Percentiles rank a stretch among this genome's conserved stretches.
Conservation (phyloP, 2,888 invertebrate genomes). For the Gari tellinella region DNA sequence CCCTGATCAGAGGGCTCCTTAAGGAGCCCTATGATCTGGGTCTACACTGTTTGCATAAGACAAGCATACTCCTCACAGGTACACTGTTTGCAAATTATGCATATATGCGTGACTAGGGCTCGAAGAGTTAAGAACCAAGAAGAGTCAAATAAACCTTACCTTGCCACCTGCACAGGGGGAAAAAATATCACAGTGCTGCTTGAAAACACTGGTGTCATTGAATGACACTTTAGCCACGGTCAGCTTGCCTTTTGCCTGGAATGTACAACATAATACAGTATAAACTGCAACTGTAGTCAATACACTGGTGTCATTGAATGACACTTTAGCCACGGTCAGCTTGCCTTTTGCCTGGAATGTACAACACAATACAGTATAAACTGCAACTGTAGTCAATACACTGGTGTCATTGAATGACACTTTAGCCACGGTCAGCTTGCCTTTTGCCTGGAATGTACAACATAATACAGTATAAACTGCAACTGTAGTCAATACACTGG, state of each 20-base stretch:
- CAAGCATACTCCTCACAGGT: too few relatives aligned
- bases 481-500: constrained; percentile 61
- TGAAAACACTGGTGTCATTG: constrained; percentile 68
- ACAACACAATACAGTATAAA: too few relatives aligned
- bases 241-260: constrained; percentile 51
- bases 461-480: too few relatives aligned
- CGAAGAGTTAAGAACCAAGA: too few relatives aligned
- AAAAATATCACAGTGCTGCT: constrained; percentile 73
- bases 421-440: constrained; percentile 63
- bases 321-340: constrained; percentile 69
- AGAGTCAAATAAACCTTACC: constrained; percentile 64
- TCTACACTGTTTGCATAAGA: too few relatives aligned
- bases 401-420: constrained; percentile 70
- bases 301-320: constrained; percentile 68
- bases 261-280: too few relatives aligned
- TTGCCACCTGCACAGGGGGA: constrained; percentile 74
- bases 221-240: constrained; percentile 69
- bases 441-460: constrained; percentile 32
- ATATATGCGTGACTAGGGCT: too few relatives aligned
- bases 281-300: too few relatives aligned
- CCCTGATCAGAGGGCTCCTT: too few relatives aligned
- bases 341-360: constrained; percentile 37
- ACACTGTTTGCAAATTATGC: too few relatives aligned
- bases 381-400: constrained; percentile 62
- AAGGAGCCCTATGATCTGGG: too few relatives aligned